Percentiles rank a stretch among this genome's conserved stretches.
Evolutionary conservation across 2,888 invertebrate genomes (phyloP).

Genomic region (Hemistola chrysoprasaria): DNA sequence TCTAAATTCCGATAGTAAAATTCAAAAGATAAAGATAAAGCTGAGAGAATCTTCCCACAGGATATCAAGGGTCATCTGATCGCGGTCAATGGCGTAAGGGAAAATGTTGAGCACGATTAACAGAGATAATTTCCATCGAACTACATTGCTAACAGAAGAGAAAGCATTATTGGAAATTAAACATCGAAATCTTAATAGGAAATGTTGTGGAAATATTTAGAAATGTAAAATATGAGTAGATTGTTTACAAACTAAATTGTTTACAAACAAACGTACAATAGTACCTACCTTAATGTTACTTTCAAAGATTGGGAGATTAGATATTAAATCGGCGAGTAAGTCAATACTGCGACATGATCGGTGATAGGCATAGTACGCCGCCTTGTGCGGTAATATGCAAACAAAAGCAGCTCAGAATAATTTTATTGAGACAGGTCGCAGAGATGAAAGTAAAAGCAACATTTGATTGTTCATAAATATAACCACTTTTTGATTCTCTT

Average conservation of each 20-base stretch:
- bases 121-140: slow-evolving; percentile 43
- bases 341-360: slow-evolving; percentile 28
- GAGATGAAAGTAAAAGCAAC: slow-evolving; percentile 28
- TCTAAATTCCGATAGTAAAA: slow-evolving; percentile 7
- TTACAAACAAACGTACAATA: no score
- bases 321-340: slow-evolving; percentile 43
- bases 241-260: no score
- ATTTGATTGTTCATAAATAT: neutral
- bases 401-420: slow-evolving; percentile 39
- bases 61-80: slow-evolving; percentile 60
- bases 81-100: slow-evolving; percentile 53
- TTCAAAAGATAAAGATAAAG: slow-evolving; percentile 27
- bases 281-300: slow-evolving; percentile 21
- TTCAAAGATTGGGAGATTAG: slow-evolving; percentile 35
- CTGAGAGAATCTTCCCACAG: slow-evolving; percentile 47
- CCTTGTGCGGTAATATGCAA: slow-evolving; percentile 32
- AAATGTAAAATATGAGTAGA: no score
- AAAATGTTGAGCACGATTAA: slow-evolving; percentile 68
- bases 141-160: slow-evolving; percentile 36
- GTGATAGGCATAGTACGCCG: slow-evolving; percentile 20
- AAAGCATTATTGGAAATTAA: slow-evolving; percentile 30
- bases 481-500: no score
- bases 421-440: slow-evolving; percentile 34
- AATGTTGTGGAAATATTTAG: no score
- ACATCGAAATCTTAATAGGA: slow-evolving; percentile 7